Evolutionary conservation across 64 coral and sea anemone genomes (phyloP), one percentile per base, ranked within the genome.

Genomic region (Dendronephthya gigantea): DNA sequence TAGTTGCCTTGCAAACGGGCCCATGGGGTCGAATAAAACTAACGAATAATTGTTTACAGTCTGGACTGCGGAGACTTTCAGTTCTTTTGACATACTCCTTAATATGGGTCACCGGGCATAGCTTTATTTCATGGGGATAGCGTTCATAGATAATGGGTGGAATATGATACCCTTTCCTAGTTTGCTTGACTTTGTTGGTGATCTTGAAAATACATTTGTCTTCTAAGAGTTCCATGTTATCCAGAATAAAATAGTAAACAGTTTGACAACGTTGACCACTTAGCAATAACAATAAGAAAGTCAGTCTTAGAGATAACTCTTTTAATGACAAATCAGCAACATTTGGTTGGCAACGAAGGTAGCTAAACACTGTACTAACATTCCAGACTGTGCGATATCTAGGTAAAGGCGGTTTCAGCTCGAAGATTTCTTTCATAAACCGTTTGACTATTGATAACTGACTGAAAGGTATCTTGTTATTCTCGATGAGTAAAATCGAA

Each of bases 351-450:
- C 22, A 29, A 66, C 39, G 36, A 0, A 86, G 28, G 70, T 39
- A 86, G 39, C 40, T 86, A 17, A 86, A 65, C 9, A 86, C 85
- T 39, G 55, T 28, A n/a, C 37, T 86, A 33, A 86, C n/a, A 68
- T 66, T 51, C 84, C 84, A 86, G 62, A 50, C 66, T 13, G 36
- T 29, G 6, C 50, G 36, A 68, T 68, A 86, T 35, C 52, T 30
- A 8, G 84, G 84, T 23, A 86, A 50, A 86, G 4, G 2, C 15
- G 49, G 84, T 66, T 32, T 69, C 1, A 37, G 16, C 52, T 88
- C 79, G 27, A 88, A 88, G 58, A 88, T 12, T 2, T 68, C 89
- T 65, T 65, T 83, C 43, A 90, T 65, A 40, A 90, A 90, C 43
- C 59, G 51, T 39, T 39, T 59, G 35, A 86, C 89, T 68, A 90